Evolutionary conservation across 92 coral and sea anemone genomes (phyloP), one percentile per base, ranked within the genome.

Genomic region (Bergia sp.): DNA sequence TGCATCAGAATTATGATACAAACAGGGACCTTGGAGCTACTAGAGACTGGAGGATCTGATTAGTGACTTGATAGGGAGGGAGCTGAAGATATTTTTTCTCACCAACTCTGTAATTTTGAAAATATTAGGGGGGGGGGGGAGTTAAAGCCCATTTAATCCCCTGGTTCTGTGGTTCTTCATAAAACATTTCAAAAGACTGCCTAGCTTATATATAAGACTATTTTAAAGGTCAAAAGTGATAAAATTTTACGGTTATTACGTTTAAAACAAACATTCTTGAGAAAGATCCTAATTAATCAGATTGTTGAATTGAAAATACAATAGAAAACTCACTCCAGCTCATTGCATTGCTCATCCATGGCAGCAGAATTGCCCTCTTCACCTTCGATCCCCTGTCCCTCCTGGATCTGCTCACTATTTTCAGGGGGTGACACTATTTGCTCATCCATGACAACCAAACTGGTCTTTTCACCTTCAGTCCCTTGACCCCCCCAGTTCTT

Each of bases 321-420:
- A 45, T 11, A 53, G 58, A 18, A 53, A 13, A 82, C 87, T 83
- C 61, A 83, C 87, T 83, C 58, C 40, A 69, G 40, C 18, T 83
- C 78, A 42, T 67, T 12, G 23, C 8, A 42, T n/a, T 83, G 87
- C 15, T 83, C 61, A 1, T 83, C 87, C 77, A 66, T 67, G 57
- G 43, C 42, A 83, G 47, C 39, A 82, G 55, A 3, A 66, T 11
- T 42, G 5, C 43, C 40, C 20, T 55, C 41, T 65, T 64, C 86
- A 7, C 39, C 57, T 20, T 82, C 86, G 0, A 10, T 57, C 16
- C 29, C 58, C 36, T 45, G 23, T 50, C 20, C 41, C 16, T 18
- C 58, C 58, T 79, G 41, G 0, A 20, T 65, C 76, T 38, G 7
- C 0, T 65, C 76, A 20, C n/a, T 12, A 37, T 13, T 64, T 23